Conservation (phyloP, 2,113 vertebrate species). For the Colinus virginianus region DNA sequence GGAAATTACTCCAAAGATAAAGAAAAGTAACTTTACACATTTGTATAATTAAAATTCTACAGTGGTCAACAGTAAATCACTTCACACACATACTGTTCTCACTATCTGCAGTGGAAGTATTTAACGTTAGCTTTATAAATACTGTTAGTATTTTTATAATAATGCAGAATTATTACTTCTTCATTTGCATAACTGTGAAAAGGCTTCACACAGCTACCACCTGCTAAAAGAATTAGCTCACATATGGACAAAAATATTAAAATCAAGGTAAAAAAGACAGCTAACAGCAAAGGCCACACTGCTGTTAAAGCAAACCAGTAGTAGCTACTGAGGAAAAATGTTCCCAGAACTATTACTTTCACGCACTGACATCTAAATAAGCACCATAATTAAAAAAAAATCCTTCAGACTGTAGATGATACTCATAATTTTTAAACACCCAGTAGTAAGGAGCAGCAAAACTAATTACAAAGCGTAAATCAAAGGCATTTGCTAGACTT, state of each 20-base stretch:
- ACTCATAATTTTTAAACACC: not conserved
- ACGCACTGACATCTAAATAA: not conserved
- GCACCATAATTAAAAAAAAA: not conserved
- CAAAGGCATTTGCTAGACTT: not conserved
- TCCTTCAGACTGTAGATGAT: not conserved
- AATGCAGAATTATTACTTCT: not conserved
- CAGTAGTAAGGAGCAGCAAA: not conserved
- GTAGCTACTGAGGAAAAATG: not conserved
- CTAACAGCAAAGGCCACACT: not conserved
- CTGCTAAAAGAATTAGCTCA: not conserved
- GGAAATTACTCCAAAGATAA: not conserved
- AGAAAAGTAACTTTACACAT: not conserved
- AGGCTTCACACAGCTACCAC: not conserved
- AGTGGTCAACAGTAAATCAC: not conserved
- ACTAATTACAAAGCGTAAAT: not conserved
- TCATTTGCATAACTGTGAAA: not conserved
- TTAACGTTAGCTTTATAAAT: not conserved
- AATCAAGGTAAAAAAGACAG: not conserved
- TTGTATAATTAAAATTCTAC: not conserved
- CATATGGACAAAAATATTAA: not conserved
- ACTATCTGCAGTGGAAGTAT: not conserved
- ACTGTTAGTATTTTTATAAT: not conserved
- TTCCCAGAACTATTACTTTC: not conserved
- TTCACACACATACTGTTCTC: not conserved
- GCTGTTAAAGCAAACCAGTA: not conserved